Conservation (phyloP, 2,113 vertebrate species). For the Spermophilus dauricus region DNA sequence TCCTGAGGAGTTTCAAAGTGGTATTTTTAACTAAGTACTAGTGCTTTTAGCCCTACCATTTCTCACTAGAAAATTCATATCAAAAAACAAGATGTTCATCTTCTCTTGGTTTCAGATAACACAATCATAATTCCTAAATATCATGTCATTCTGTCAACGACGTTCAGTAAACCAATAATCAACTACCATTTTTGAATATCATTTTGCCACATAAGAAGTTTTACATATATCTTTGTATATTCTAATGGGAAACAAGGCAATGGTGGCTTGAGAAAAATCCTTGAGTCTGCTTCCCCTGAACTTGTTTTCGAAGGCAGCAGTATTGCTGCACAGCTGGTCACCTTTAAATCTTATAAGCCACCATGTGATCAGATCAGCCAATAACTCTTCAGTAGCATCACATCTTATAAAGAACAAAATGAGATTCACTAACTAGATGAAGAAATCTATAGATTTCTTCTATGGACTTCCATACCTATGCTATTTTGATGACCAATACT, state of each 20-base stretch:
- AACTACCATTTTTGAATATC: neutral
- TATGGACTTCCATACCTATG: neutral
- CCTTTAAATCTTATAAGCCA: neutral
- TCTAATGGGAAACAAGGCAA: neutral
- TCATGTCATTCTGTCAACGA: neutral
- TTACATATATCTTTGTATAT: neutral
- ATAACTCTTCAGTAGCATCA: neutral
- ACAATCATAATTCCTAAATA: neutral
- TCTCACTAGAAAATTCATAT: neutral
- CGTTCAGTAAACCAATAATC: neutral
- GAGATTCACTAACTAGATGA: neutral
- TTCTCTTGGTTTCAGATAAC: neutral
- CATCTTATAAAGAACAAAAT: neutral
- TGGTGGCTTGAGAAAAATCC: neutral
- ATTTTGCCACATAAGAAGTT: neutral
- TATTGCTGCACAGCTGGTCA: neutral
- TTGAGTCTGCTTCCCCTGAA: neutral
- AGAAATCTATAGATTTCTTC: neutral
- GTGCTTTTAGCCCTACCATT: neutral
- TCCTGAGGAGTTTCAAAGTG: neutral
- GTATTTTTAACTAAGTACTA: neutral
- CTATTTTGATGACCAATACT: neutral
- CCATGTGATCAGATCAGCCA: neutral
- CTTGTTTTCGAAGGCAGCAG: neutral
- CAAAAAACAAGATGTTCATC: neutral